phyloP scores from a whole-genome alignment of 2,797 vertebrate genomes.

The Acanthurus leucopareius region DNA sequence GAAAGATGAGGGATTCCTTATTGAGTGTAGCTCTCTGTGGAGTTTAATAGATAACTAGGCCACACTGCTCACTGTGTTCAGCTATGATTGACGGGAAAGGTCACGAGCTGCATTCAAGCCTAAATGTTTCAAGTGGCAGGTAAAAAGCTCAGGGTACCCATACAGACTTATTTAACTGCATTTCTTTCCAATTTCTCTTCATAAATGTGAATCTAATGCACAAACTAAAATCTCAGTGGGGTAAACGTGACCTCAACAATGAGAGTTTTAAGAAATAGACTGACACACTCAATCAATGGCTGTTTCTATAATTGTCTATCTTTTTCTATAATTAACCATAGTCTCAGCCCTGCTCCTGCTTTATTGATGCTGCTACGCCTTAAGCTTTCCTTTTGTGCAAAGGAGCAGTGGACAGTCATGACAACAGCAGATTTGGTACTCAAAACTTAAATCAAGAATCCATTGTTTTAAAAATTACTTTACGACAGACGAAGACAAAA shows the following conservation, averaged over 20 bases:
- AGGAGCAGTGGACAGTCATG: neutral
- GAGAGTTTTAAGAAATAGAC: no score
- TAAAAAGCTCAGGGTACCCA: neutral
- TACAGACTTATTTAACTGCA: conserved; percentile 4
- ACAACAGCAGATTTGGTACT: no score
- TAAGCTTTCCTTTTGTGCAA: neutral
- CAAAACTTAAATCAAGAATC: no score
- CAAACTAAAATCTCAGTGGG: neutral
- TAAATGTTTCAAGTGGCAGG: conserved; percentile 21
- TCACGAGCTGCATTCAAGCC: conserved; percentile 26
- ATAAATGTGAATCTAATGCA: neutral
- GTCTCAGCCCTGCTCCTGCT: no score
- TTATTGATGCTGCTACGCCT: neutral
- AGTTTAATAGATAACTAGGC: conserved; percentile 46
- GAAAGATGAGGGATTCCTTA: conserved; percentile 44
- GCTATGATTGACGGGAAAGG: conserved; percentile 44
- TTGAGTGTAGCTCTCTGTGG: conserved; percentile 8
- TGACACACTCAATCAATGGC: neutral
- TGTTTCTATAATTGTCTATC: neutral
- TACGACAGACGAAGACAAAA: no score
- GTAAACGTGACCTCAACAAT: neutral
- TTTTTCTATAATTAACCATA: neutral
- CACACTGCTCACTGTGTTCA: conserved; percentile 36
- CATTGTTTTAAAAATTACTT: no score
- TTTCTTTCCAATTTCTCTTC: neutral